These are phyloP conservation scores for Pegoplata infirma DNA, from an alignment of 2,888 invertebrate species.

Conservation along the genomic window DNA sequence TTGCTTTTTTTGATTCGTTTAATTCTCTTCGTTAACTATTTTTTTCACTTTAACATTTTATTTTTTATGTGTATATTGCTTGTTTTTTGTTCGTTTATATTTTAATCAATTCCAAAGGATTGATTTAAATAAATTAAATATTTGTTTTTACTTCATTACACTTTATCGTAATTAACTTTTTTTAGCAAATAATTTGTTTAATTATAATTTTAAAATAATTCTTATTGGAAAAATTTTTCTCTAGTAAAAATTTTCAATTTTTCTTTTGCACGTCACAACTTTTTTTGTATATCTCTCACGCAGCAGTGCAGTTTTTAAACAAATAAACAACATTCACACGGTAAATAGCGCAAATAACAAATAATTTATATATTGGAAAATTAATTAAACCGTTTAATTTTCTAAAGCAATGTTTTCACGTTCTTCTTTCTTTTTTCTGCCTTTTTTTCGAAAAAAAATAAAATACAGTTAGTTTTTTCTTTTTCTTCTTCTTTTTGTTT, in stretches of 20 bases:
- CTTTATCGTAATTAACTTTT: background rate
- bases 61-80: constrained; percentile 28
- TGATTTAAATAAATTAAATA: constrained; percentile 15
- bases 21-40: background rate
- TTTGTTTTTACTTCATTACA: constrained; percentile 28
- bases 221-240: constrained; percentile 33
- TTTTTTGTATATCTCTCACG: too few species aligned
- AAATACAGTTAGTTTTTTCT: too few species aligned
- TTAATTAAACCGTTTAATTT: too few species aligned
- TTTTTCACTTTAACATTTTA: constrained; percentile 48
- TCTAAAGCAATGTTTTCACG: too few species aligned
- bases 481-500: too few species aligned
- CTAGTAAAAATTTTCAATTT: constrained; percentile 30
- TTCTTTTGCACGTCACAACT: constrained; percentile 47
- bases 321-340: too few species aligned
- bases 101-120: constrained; percentile 6
- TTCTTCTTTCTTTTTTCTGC: too few species aligned
- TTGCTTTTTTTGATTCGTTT: constrained; percentile 23
- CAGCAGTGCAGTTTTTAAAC: too few species aligned
- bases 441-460: too few species aligned
- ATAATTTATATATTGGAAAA: too few species aligned
- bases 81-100: constrained; percentile 6
- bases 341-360: too few species aligned
- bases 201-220: constrained; percentile 32
- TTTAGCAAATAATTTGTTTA: too few species aligned